A percentile compares a stretch with the other conserved stretches of the same genome.
phyloP scores from a whole-genome alignment of 2,888 invertebrate genomes.

The Apotomis turbidana region DNA sequence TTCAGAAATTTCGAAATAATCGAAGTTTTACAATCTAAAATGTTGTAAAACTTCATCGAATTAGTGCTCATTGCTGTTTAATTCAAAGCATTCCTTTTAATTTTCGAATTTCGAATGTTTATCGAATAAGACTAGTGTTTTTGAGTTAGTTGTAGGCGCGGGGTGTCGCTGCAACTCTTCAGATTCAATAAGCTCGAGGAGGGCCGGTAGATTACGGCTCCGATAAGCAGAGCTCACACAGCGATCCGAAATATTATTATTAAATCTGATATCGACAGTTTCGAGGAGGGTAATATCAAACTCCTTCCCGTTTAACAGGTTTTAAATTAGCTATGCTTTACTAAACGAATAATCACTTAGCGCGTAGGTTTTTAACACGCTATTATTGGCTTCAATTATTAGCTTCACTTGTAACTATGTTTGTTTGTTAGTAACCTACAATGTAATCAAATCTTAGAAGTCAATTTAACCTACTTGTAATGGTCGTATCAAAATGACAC shows the following conservation, averaged over 20 bases:
- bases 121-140: conserved; percentile 44
- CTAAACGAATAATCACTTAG: too few species aligned
- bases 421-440: too few species aligned
- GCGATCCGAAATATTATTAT: conserved; percentile 37
- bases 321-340: neutral
- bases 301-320: conserved; percentile 39
- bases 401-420: too few species aligned
- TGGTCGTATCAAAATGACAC: too few species aligned
- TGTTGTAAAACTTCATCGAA: too few species aligned
- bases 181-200: conserved; percentile 60
- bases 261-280: conserved; percentile 17
- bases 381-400: too few species aligned
- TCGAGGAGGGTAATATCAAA: conserved; percentile 34
- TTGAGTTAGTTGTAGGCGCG: conserved; percentile 55
- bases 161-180: conserved; percentile 60
- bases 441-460: too few species aligned
- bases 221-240: conserved; percentile 50
- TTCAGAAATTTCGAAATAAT: too few species aligned
- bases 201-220: conserved; percentile 42
- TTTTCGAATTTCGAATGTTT: neutral
- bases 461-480: too few species aligned
- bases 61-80: too few species aligned
- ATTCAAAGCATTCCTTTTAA: neutral
- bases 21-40: too few species aligned
- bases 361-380: too few species aligned